Evolutionary conservation across 1,140 invertebrate species (phyloP).

Genomic region (Eupeodes corollae): DNA sequence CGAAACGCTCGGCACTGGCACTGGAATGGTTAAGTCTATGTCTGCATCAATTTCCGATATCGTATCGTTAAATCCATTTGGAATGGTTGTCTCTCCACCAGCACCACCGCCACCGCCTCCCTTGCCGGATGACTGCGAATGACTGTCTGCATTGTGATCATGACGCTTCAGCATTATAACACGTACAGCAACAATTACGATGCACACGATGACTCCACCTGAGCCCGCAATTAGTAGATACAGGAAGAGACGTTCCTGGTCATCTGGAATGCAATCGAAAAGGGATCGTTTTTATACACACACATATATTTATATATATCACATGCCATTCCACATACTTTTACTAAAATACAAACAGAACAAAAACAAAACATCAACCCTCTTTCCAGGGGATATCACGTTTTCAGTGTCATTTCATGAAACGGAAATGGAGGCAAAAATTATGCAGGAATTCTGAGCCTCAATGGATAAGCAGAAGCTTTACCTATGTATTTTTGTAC

Average conservation of each 20-base stretch:
- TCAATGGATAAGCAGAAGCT: too few relatives aligned
- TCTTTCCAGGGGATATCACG: too few relatives aligned
- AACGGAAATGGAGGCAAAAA: too few relatives aligned
- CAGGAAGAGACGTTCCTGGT: slow-evolving; percentile 64
- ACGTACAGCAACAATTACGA: slow-evolving; percentile 53
- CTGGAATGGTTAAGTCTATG: slow-evolving; percentile 51
- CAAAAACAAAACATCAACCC: too few relatives aligned
- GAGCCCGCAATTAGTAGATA: slow-evolving; percentile 61
- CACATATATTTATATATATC: too few relatives aligned
- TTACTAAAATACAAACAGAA: too few relatives aligned
- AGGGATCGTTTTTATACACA: neutral
- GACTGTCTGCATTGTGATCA: slow-evolving; percentile 39
- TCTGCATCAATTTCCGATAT: slow-evolving; percentile 63
- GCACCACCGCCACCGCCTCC: slow-evolving; percentile 7
- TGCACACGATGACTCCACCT: slow-evolving; percentile 54
- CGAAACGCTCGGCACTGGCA: slow-evolving; percentile 39
- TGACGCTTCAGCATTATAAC: slow-evolving; percentile 50
- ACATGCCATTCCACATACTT: too few relatives aligned
- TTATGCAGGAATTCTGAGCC: too few relatives aligned
- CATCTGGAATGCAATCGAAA: slow-evolving; percentile 44
- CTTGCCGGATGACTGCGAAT: slow-evolving; percentile 15
- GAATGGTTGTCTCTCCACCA: slow-evolving; percentile 45
- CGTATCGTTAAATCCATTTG: slow-evolving; percentile 58
- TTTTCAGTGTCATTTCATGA: too few relatives aligned
- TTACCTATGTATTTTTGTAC: too few relatives aligned